Evolutionary conservation across 2,113 vertebrate species (phyloP).

Genomic region (Ascaphus truei): DNA sequence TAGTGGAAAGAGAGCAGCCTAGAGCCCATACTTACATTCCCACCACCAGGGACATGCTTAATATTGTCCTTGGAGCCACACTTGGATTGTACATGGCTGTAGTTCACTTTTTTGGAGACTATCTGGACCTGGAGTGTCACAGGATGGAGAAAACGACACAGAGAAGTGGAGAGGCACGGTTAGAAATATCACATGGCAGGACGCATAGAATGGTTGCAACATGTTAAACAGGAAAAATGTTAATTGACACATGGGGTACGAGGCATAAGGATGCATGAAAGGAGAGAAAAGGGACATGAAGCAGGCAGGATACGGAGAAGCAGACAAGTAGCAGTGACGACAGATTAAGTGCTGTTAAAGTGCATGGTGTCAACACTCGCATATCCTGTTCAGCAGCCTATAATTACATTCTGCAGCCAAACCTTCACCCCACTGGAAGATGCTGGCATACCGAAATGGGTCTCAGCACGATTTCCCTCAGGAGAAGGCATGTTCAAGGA

Average conservation of each 20-base stretch:
- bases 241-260: neutral
- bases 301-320: slow-evolving; percentile 18
- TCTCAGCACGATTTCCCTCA: no score
- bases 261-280: neutral
- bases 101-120: slow-evolving; percentile 98
- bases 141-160: slow-evolving; percentile 46
- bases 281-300: slow-evolving; percentile 26
- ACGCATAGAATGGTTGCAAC: neutral
- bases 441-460: no score
- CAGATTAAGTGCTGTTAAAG: slow-evolving; percentile 42
- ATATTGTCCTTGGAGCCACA: slow-evolving; percentile 99
- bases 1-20: slow-evolving; percentile 39
- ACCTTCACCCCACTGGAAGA: no score
- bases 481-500: no score
- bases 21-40: slow-evolving; percentile 90
- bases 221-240: neutral
- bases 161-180: slow-evolving; percentile 62
- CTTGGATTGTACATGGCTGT: slow-evolving; percentile 96
- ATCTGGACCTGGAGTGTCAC: slow-evolving; percentile 93
- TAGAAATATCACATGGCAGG: slow-evolving; percentile 49
- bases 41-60: slow-evolving; percentile 98
- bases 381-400: fast-evolving
- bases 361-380: neutral
- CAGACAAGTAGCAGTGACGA: slow-evolving; percentile 46
- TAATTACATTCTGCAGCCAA: no score